Evolutionary conservation across 2,113 vertebrate species (phyloP).

Genomic region (Melanerpes formicivorus): DNA sequence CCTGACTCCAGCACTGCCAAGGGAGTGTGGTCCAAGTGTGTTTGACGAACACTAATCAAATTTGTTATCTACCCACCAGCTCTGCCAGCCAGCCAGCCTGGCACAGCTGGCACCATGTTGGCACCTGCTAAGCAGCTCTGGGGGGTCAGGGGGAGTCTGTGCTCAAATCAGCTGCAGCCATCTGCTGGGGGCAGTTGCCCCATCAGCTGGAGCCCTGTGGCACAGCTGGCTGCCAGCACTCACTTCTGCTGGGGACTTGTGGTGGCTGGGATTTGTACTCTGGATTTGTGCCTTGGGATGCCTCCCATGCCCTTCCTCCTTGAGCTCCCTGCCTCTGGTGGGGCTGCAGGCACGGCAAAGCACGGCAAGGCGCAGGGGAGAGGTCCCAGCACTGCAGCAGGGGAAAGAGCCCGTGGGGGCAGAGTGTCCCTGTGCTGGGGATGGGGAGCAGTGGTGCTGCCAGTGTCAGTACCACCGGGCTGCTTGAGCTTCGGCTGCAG

Average conservation of each 20-base stretch:
- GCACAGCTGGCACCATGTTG: background rate
- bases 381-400: background rate
- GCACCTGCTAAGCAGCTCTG: background rate
- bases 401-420: background rate
- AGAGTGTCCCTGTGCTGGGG: background rate
- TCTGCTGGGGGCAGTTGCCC: background rate
- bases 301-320: background rate
- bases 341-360: background rate
- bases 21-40: conserved; percentile 14
- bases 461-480: background rate
- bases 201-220: background rate
- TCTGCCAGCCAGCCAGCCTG: conserved; percentile 16
- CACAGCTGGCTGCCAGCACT: background rate
- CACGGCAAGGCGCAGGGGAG: background rate
- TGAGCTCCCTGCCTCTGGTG: background rate
- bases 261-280: background rate
- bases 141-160: background rate
- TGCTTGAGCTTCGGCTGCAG: background rate
- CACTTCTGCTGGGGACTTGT: background rate
- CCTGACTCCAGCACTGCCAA: conserved; percentile 26
- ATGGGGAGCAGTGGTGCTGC: accelerated
- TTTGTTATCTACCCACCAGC: background rate
- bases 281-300: background rate
- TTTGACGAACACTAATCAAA: conserved; percentile 66
- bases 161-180: background rate